Evolutionary conservation across 2,113 vertebrate species (phyloP), one percentile per base, ranked within the genome.

Genomic region (Narcine bancroftii): DNA sequence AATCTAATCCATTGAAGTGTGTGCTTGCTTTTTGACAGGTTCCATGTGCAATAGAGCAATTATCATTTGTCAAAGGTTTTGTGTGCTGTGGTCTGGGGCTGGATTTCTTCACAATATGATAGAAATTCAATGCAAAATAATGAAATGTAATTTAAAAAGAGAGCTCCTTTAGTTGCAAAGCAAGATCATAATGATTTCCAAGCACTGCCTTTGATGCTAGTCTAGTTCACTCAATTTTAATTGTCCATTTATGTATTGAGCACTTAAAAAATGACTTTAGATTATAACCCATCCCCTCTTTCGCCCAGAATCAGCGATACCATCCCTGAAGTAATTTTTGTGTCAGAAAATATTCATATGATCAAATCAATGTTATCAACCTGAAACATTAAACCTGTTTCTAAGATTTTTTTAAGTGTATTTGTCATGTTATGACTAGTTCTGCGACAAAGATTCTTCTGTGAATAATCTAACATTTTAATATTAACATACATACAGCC

Each of bases 41-140:
- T 87, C 56, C 81, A 87, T 60, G 81, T 60, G 33, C 81, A 87
- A 5, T 9, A 56, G 81, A 87, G 53, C 53, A 87, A 36, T 87
- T 60, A 56, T 60, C 81, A 60, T 87, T 63, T 63, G 53, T 87
- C 81, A 87, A 21, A 19, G 33, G 6, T 36, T 87, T 63, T 19
- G n/a, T 36, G 5, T 36, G 81, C 53, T 87, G 53, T 36, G 19
- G 81, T 87, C 6, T 63, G 19, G 2, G 53, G 53, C 50, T 60
- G 81, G 81, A 60, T 6, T 87, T 87, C 81, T 87, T 87, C 56
- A 63, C 81, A 36, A 63, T 7, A 17, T 60, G 53, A 87, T 21
- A n/a, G 53, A 87, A 87, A 87, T 33, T 87, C 81, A 87, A 60
- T 87, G 81, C 15, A 87, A 87, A 87, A 87, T 87, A 63, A 87